Percentiles rank a stretch among this genome's conserved stretches.
Evolutionary conservation across 2,113 vertebrate species (phyloP).

Genomic region (mouse (Mus musculus)): GRCm39 chr9:28705501-28706000

Average conservation of each 20-base stretch:
- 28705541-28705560: background rate
- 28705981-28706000: background rate
- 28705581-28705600: background rate
- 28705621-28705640: background rate
- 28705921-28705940: background rate
- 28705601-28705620: background rate
- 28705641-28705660: background rate
- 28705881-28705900: background rate
- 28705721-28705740: background rate
- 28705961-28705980: background rate
- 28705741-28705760: background rate
- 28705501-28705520: fast-evolving
- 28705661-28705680: background rate
- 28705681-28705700: background rate
- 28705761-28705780: background rate
- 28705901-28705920: no score
- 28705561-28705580: background rate
- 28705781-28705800: background rate
- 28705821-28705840: background rate
- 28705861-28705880: background rate
- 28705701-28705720: background rate
- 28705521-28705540: background rate
- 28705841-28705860: background rate
- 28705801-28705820: background rate
- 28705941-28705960: background rate